Percentiles rank a stretch among this genome's conserved stretches.
phyloP scores from a whole-genome alignment of 2,113 vertebrate species.

The Crotalus helleri region DNA sequence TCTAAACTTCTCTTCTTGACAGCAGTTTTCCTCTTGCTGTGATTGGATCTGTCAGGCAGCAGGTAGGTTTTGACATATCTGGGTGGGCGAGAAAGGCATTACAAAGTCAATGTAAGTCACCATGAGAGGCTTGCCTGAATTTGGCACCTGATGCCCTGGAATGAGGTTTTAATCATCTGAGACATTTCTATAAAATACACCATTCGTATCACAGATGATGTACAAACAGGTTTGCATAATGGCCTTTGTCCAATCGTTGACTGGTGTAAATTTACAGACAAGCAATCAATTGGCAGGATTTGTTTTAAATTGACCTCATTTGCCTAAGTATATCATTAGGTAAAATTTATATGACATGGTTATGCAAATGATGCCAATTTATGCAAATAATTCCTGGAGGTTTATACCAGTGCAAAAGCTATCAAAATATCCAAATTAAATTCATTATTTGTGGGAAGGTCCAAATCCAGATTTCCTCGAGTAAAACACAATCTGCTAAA shows the following conservation, averaged over 20 bases:
- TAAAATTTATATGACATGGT: background rate
- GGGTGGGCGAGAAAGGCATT: rapidly evolving
- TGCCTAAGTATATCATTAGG: background rate
- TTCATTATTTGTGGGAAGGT: background rate
- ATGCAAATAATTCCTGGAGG: background rate
- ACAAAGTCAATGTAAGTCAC: background rate
- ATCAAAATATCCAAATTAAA: background rate
- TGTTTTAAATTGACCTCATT: background rate
- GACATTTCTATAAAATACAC: background rate
- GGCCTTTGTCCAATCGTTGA: background rate
- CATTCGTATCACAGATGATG: background rate
- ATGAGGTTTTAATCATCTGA: background rate
- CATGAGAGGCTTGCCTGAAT: background rate
- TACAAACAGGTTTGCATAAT: background rate
- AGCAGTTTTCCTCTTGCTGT: slow-evolving; percentile 88
- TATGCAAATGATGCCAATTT: background rate
- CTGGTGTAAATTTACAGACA: background rate
- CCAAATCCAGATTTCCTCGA: background rate
- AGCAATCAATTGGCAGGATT: background rate
- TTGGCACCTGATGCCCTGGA: background rate
- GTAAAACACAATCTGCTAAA: background rate
- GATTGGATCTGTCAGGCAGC: slow-evolving; percentile 86
- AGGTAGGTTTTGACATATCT: slow-evolving; percentile 96
- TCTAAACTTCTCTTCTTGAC: slow-evolving; percentile 89
- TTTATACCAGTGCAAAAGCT: background rate